Evolutionary conservation across 2,797 vertebrate species (phyloP), one percentile per base, ranked within the genome.

Genomic region (Esox masquinongy): DNA sequence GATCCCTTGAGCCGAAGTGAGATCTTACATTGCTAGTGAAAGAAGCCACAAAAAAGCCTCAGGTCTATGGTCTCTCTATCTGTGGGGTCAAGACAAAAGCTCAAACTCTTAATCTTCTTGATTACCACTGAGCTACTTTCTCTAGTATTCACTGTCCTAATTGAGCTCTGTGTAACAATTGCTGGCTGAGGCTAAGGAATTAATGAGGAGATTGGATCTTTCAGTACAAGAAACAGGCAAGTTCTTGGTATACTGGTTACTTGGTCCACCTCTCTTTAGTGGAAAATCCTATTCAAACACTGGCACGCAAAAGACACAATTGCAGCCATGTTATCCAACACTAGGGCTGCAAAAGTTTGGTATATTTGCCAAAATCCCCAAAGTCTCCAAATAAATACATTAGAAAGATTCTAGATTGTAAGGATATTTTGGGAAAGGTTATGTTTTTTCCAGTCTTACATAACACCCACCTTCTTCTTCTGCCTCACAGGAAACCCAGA

Each of bases 401-500:
- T 39, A 39, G 36, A 39, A 8, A 39, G 36, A 39, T 5, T 5
- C 36, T 39, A 39, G 36, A 39, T 39, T 39, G 36, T 39, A 39
- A 39, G 36, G 36, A 39, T 39, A 39, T 39, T 39, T 39, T 39
- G 36, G 36, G 5, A 39, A 39, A 39, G 36, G 36, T 39, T 39
- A 5, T 39, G 36, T 9, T n/a, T 34, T 68, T 31, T 11, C 66
- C 36, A n/a, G 61, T 64, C 11, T 75, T 59, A 77, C 84, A 68
- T 5, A 31, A 31, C 22, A 31, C 78, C 61, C 66, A 93, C 95
- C 94, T 74, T 94, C 93, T 0, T 89, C 91, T 83, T 95, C 94
- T 77, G 93, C 94, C 86, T 96, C 95, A 74, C 95, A 96, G 73
- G 95, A 96, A 6, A 92, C 90, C 95, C 95, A 96, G 87, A 95